Conservation (phyloP, 2,888 invertebrate genomes). For the Tanypteryx hageni region DNA sequence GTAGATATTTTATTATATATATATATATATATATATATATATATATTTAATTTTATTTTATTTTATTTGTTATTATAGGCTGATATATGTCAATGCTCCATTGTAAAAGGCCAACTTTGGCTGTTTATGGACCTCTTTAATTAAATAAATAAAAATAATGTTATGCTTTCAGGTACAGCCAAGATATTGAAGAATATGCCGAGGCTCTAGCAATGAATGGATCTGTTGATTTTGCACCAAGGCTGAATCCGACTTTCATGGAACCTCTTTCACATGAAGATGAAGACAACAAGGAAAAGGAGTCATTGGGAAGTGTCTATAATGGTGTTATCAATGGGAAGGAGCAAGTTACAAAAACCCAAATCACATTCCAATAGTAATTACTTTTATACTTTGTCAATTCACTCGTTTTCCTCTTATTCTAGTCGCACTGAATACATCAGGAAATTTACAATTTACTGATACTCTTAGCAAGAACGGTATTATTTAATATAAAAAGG, state of each 20-base stretch:
- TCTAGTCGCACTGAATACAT: conserved; percentile 11
- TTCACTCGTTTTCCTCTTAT: not conserved
- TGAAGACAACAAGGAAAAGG: conserved; percentile 37
- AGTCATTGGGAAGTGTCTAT: not conserved
- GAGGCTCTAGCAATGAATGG: conserved; percentile 69
- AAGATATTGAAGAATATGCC: conserved; percentile 78
- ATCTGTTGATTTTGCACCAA: conserved; percentile 30
- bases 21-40: too few species aligned
- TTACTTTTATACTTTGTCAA: not conserved
- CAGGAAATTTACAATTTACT: conserved; percentile 24
- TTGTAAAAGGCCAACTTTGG: too few species aligned
- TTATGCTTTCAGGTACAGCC: conserved; percentile 75
- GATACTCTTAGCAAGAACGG: not conserved
- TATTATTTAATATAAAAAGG: not conserved
- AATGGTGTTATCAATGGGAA: conserved; percentile 29
- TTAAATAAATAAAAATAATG: not conserved
- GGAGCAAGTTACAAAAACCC: conserved; percentile 52
- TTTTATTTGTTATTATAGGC: not conserved
- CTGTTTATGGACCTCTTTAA: too few species aligned
- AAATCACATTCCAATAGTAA: conserved; percentile 56
- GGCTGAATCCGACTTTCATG: conserved; percentile 27
- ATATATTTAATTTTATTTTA: too few species aligned
- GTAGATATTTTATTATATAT: too few species aligned
- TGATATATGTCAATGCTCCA: too few species aligned
- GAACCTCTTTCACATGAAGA: conserved; percentile 25